phyloP scores from a whole-genome alignment of 1,140 invertebrate species.

The Zaprionus vittiger region DNA sequence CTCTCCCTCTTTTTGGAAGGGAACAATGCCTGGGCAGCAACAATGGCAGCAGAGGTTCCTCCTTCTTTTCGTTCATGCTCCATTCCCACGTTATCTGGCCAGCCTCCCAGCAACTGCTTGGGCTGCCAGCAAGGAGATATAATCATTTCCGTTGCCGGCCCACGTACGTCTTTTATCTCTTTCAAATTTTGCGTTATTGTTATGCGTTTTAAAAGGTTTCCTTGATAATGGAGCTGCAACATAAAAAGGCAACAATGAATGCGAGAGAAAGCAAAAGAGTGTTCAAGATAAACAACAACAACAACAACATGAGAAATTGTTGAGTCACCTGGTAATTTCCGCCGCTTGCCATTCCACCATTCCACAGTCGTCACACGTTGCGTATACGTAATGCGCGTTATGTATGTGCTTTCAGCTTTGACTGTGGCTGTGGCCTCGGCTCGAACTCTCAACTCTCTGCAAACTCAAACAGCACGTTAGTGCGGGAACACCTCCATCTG shows the following conservation, averaged over 20 bases:
- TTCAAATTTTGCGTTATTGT: conserved; percentile 81
- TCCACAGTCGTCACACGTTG: conserved; percentile 49
- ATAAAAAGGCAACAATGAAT: conserved; percentile 23
- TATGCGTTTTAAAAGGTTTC: conserved; percentile 80
- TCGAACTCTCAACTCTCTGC: conserved; percentile 8
- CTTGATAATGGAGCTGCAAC: conserved; percentile 58
- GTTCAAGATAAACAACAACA: conserved; percentile 31
- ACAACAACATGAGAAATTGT: conserved; percentile 53
- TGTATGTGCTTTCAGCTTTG: conserved; percentile 4
- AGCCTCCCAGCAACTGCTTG: conserved; percentile 12
- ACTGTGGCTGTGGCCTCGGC: conserved; percentile 13
- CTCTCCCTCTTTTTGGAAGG: conserved; percentile 37
- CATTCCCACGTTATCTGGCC: background rate
- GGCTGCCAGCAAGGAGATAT: conserved; percentile 60
- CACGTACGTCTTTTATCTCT: conserved; percentile 81
- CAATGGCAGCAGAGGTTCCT: conserved; percentile 48
- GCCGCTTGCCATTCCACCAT: conserved; percentile 44
- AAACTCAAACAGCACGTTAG: conserved; percentile 12
- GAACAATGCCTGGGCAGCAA: conserved; percentile 69
- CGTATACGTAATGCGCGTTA: conserved; percentile 54
- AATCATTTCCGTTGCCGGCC: conserved; percentile 80
- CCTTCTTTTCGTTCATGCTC: background rate
- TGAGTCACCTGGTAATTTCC: conserved; percentile 80
- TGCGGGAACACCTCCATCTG: conserved; percentile 37
- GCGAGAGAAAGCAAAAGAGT: conserved; percentile 24